Base-by-base conservation (phyloP, 2,888 invertebrate genomes). In the Meteorus cinctellus region DNA sequence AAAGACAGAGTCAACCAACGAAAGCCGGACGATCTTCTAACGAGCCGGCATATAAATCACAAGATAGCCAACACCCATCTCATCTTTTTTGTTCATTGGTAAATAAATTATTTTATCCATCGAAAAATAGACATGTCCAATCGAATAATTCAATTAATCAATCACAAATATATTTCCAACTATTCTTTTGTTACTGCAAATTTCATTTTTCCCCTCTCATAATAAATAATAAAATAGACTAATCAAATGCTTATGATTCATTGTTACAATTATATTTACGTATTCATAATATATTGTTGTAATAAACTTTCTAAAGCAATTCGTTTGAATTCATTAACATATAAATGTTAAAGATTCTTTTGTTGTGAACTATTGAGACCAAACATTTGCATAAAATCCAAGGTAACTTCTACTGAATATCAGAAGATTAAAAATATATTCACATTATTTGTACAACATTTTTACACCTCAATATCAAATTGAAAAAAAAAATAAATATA, bases 21-120 rank as follows among this genome's bases (percentile, higher is more conserved):
- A 74, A 74, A 74, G 36, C 59, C 67, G 48, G 66, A 67, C 51
- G 66, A 74, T 66, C 55, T 74, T 67, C n/a, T 67, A 74, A 74
- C 34, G 67, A 74, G 67, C 16, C 45, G 19, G 36, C 67, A 34
- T 67, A 51, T 74, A 68, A 74, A 74, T 74, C 51, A 66, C 72
- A 8, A 45, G 29, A 59, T 48, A 60, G 59, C 27, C 24, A 65
- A 27, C n/a, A 71, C 34, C 24, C 24, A 45, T 24, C 27, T 62
- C 27, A 19, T 62, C 1, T 14, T 27, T 24, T 16, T 4, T 48
- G n/a, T 48, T 14, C 48, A 48, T 48, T 48, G 6, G 4, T 48
- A 48, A 48, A 48, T 48, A 55, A 55, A 55, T 55, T 8, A 55
- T 55, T 55, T 55, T 4, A 19, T 8, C 5, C 4, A 2, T 3